These are phyloP conservation scores for Fregetta grallaria DNA, from an alignment of 2,113 vertebrate genomes.

Conservation along the genomic window DNA sequence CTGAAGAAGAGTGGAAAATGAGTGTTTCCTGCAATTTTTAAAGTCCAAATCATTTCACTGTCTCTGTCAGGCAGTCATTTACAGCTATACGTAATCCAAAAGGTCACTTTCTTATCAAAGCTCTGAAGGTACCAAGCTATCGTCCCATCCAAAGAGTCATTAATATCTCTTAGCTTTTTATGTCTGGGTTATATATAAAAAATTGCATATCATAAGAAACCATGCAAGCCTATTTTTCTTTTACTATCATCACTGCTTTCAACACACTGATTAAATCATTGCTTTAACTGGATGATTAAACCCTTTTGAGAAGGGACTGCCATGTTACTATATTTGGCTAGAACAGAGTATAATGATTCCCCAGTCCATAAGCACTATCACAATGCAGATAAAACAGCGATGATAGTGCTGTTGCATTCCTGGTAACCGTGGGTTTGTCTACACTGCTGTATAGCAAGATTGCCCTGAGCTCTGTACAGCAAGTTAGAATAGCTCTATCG, in stretches of 20 bases:
- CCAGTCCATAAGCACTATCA: neutral
- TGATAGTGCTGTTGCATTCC: neutral
- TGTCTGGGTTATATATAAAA: neutral
- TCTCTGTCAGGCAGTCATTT: neutral
- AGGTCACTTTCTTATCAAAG: neutral
- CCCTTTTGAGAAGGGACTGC: neutral
- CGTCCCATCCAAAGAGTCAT: neutral
- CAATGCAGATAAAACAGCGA: neutral
- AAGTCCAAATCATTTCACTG: neutral
- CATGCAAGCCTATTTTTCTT: neutral
- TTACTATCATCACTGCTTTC: constrained; percentile 27
- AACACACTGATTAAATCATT: constrained; percentile 19
- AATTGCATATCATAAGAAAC: neutral
- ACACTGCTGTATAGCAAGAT: neutral
- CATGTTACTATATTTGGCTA: neutral
- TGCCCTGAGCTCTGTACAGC: neutral
- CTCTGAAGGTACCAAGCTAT: neutral
- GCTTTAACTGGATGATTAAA: constrained; percentile 1
- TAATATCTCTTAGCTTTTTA: neutral
- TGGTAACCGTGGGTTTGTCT: neutral
- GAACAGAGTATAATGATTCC: neutral
- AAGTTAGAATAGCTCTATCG: neutral
- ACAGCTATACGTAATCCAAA: neutral
- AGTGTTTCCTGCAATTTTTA: neutral
- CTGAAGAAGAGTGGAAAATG: neutral